Conservation (phyloP, 1,140 invertebrate genomes). For the Kradibia gibbosae region DNA sequence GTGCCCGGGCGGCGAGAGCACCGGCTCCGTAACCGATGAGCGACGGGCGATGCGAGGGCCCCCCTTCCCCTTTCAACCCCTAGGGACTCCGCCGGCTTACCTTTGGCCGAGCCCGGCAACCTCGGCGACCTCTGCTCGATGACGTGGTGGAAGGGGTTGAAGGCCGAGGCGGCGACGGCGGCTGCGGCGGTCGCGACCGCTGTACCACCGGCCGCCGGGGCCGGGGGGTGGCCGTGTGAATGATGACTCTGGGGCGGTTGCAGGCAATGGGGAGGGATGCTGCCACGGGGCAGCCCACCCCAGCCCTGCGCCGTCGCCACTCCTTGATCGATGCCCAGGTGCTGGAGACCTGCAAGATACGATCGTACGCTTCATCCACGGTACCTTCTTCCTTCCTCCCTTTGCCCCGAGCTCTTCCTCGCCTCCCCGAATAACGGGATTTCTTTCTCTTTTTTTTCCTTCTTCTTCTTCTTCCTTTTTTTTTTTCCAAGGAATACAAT, state of each 20-base stretch:
- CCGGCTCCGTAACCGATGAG: no score
- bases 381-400: no score
- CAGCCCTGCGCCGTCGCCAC: constrained; percentile 62
- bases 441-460: no score
- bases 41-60: no score
- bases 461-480: no score
- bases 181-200: constrained; percentile 60
- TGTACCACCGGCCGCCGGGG: constrained; percentile 65
- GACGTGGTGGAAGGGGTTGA: constrained; percentile 70
- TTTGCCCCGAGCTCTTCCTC: no score
- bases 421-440: no score
- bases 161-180: constrained; percentile 65
- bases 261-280: constrained; percentile 68
- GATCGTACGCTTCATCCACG: neutral
- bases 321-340: constrained; percentile 68
- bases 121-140: constrained; percentile 70
- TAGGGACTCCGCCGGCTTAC: constrained; percentile 55
- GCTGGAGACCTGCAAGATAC: constrained; percentile 65
- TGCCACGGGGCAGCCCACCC: constrained; percentile 68
- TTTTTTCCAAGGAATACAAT: no score
- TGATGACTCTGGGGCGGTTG: constrained; percentile 70
- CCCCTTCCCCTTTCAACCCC: no score
- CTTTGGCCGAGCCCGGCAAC: constrained; percentile 60
- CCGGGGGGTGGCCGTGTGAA: constrained; percentile 64
- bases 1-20: no score